Evolutionary conservation across 2,113 vertebrate species (phyloP), one percentile per base, ranked within the genome.

Genomic region (Hiodon tergisus): DNA sequence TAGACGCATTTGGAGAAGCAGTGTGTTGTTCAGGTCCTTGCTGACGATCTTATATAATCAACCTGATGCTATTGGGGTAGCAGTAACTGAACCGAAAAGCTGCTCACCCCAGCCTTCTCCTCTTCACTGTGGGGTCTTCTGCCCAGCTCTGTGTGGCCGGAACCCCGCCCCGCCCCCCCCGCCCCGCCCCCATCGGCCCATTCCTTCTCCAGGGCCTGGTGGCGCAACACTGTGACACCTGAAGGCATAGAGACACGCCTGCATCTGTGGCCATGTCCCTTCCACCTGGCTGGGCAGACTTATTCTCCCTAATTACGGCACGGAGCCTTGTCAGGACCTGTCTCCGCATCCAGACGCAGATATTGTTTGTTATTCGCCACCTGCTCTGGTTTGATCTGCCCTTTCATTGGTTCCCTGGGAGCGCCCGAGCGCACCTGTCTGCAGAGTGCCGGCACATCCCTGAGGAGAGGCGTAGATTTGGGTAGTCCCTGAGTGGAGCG

Each of bases 361-460:
- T 54, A 50, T 72, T 68, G 75, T 72, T 82, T 75, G 75, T 76
- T 82, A 77, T 79, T 71, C 67, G 14, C 66, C 69, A 67, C 52
- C 72, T 59, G 54, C 60, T 74, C 69, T 75, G 52, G 70, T 69
- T 66, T 77, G 77, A 80, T 74, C 71, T 62, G 63, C 70, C 67
- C 61, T 78, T 16, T 55, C 60, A 10, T 16, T 13, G 73, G 67
- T 61, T 75, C 70, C 70, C 59, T 13, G 31, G 68, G 69, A 9
- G 11, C 63, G 7, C 31, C 52, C 68, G 46, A 17, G 68, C 5
- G 60, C 68, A 50, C 55, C 68, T 69, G n/a, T 13, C 63, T 69
- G 53, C 17, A 46, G 10, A 5, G n/a, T 48, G 52, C 50, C 6
- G 54, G 67, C 67, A 61, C 52, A 52, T 8, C 31, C 16, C 52